Percentiles rank a stretch among this genome's conserved stretches.
Conservation (phyloP, 2,797 vertebrate species). For the Molossus molossus region DNA sequence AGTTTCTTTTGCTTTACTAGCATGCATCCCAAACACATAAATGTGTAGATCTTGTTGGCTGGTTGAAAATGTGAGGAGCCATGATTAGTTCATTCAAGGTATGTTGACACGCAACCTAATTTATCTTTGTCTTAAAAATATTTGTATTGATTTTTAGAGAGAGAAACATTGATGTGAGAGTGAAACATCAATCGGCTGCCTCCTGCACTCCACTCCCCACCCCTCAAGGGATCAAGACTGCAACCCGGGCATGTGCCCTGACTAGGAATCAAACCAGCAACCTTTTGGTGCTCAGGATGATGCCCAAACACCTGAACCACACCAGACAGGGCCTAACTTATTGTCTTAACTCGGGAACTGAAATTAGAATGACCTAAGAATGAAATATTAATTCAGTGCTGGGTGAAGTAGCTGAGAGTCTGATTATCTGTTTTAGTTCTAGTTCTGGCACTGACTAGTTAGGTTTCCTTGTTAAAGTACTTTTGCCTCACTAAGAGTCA, state of each 20-base stretch:
- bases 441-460: not conserved
- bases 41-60: not conserved
- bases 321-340: not conserved
- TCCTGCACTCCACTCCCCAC: no score
- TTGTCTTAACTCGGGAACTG: not conserved
- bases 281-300: no score
- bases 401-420: not conserved
- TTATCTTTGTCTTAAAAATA: no score
- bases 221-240: no score
- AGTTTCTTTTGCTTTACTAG: not conserved
- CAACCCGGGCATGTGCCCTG: no score
- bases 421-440: not conserved
- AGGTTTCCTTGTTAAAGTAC: not conserved
- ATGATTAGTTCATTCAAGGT: not conserved
- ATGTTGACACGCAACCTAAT: not conserved
- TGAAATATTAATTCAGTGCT: not conserved
- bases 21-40: not conserved
- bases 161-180: no score
- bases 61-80: not conserved
- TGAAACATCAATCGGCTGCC: no score
- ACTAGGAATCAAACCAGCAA: no score
- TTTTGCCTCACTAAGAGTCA: not conserved
- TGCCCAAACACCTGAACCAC: no score
- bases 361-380: not conserved
- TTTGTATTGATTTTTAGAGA: no score